Conservation (phyloP, 2,797 vertebrate genomes). For the Yasuhikotakia modesta region DNA sequence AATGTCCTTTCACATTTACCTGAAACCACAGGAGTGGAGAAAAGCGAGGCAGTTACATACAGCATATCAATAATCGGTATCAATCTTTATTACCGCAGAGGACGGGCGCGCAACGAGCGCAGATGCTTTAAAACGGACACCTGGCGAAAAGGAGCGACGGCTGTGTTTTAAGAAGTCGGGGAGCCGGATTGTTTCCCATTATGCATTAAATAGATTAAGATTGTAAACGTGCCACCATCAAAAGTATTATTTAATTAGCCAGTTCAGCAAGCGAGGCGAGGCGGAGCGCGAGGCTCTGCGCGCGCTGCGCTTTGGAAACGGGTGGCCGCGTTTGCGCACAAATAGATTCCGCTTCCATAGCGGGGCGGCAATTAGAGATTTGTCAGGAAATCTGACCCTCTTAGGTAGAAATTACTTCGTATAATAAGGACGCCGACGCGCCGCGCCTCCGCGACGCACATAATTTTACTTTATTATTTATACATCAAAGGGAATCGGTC, state of each 20-base stretch:
- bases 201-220: conserved; percentile 93
- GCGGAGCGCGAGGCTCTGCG: conserved; percentile 84
- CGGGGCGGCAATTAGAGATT: conserved; percentile 96
- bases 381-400: conserved; percentile 99
- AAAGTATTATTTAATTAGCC: conserved; percentile 94
- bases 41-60: conserved; percentile 79
- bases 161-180: conserved; percentile 62
- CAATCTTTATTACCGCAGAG: conserved; percentile 83
- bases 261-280: conserved; percentile 87
- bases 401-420: conserved; percentile 98
- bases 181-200: conserved; percentile 76
- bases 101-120: conserved; percentile 80
- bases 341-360: conserved; percentile 93
- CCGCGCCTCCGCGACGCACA: conserved; percentile 83
- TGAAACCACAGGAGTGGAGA: conserved; percentile 75
- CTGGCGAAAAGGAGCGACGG: conserved; percentile 79
- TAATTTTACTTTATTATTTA: conserved; percentile 99
- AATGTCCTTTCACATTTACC: conserved; percentile 90
- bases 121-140: conserved; percentile 78
- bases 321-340: conserved; percentile 88
- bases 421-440: conserved; percentile 91
- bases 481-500: conserved; percentile 95
- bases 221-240: conserved; percentile 91
- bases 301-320: conserved; percentile 80
- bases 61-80: conserved; percentile 83